phyloP scores from a whole-genome alignment of 2,888 invertebrate species.

The Graphium colonna region DNA sequence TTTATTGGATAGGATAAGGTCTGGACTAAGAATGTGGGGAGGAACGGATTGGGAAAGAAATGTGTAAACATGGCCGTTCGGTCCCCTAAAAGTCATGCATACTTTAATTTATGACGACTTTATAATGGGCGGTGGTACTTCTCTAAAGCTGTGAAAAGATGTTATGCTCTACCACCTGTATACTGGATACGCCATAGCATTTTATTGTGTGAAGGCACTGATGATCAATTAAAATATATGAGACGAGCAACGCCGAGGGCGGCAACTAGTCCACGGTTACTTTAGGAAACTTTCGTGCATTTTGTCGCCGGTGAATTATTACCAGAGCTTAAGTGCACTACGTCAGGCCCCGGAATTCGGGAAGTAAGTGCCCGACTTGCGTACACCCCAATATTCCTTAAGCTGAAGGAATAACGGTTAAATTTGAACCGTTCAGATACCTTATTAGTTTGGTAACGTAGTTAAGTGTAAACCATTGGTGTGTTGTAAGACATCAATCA shows the following conservation, averaged over 20 bases:
- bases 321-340: neutral
- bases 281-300: neutral
- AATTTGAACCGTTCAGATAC: slow-evolving; percentile 3
- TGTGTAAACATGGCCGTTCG: no score
- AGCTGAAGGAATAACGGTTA: slow-evolving; percentile 6
- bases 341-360: neutral
- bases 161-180: no score
- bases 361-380: neutral
- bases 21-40: no score
- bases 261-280: neutral
- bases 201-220: no score
- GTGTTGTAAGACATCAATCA: slow-evolving; percentile 39
- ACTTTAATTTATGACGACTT: no score
- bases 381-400: slow-evolving; percentile 4
- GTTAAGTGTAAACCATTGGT: slow-evolving; percentile 24
- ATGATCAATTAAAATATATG: no score
- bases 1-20: no score
- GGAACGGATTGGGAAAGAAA: no score
- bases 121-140: no score
- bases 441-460: slow-evolving; percentile 15
- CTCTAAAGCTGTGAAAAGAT: no score
- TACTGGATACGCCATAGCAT: neutral
- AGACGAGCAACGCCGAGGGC: no score
- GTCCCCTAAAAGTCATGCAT: no score
- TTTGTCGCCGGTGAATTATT: neutral